phyloP scores from a whole-genome alignment of 2,888 invertebrate genomes.

The Cylloceria caligata region DNA sequence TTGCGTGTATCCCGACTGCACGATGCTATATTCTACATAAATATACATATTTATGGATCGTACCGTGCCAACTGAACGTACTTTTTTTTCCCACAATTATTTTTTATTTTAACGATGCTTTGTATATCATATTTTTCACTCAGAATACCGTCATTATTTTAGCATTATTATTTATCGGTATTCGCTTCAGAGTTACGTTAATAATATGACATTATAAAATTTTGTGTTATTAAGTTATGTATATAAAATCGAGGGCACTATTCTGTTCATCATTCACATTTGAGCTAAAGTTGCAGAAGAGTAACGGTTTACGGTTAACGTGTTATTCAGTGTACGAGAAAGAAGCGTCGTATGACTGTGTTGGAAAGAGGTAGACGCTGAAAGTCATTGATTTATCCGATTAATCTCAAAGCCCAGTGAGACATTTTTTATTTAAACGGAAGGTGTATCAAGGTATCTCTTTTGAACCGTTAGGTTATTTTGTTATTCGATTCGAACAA shows the following conservation, averaged over 20 bases:
- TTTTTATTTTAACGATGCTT: slow-evolving; percentile 6
- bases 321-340: too few species aligned
- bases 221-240: background rate
- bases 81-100: background rate
- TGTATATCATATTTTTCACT: slow-evolving; percentile 2
- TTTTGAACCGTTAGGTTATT: too few species aligned
- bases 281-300: background rate
- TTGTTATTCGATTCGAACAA: too few species aligned
- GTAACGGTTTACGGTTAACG: too few species aligned
- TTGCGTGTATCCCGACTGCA: slow-evolving; percentile 3
- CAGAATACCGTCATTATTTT: background rate
- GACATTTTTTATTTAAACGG: too few species aligned
- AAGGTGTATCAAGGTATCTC: too few species aligned
- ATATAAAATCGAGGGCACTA: background rate
- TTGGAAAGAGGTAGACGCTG: too few species aligned
- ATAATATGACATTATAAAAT: background rate
- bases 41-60: slow-evolving; percentile 8
- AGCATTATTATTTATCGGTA: background rate
- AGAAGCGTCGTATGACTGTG: too few species aligned
- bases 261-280: background rate
- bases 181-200: background rate
- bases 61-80: background rate
- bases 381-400: too few species aligned
- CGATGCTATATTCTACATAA: slow-evolving; percentile 2
- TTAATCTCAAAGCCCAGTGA: too few species aligned